These are phyloP conservation scores for Graphium colonna DNA, from an alignment of 2,888 invertebrate species.

Conservation along the genomic window DNA sequence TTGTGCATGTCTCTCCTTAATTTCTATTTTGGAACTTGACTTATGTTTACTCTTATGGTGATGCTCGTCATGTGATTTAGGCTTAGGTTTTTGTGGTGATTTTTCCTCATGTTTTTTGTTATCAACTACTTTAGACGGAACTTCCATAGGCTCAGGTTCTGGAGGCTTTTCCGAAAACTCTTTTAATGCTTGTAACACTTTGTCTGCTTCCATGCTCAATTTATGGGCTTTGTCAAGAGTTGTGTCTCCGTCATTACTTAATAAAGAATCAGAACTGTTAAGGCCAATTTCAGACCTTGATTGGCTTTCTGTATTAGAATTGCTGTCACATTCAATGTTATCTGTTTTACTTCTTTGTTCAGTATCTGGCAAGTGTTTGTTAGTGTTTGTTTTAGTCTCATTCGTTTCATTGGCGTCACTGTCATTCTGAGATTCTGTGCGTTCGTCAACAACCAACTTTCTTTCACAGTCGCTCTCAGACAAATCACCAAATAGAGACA, in stretches of 20 bases:
- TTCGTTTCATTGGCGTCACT: slow-evolving; percentile 29
- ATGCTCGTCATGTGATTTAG: slow-evolving; percentile 27
- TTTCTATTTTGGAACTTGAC: slow-evolving; percentile 14
- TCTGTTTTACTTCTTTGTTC: not conserved
- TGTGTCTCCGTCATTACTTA: slow-evolving; percentile 34
- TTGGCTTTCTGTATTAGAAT: not conserved
- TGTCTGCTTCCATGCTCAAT: slow-evolving; percentile 49
- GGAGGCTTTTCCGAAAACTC: slow-evolving; percentile 56
- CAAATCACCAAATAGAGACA: slow-evolving; percentile 7
- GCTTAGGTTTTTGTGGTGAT: slow-evolving; percentile 18
- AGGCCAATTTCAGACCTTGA: not conserved
- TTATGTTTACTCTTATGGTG: slow-evolving; percentile 20
- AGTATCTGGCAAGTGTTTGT: slow-evolving; percentile 4
- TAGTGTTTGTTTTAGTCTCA: slow-evolving; percentile 18
- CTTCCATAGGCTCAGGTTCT: slow-evolving; percentile 36
- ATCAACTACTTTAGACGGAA: slow-evolving; percentile 2
- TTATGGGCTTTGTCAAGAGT: slow-evolving; percentile 57
- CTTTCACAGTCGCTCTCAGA: slow-evolving; percentile 51
- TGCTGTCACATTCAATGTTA: not conserved
- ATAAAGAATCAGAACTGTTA: slow-evolving; percentile 8
- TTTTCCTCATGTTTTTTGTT: slow-evolving; percentile 25
- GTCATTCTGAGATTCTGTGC: slow-evolving; percentile 7
- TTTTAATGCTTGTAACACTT: slow-evolving; percentile 42
- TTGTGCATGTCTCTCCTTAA: slow-evolving; percentile 23
- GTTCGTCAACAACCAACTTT: slow-evolving; percentile 50